Conservation (phyloP, 2,113 vertebrate genomes). For the Melospiza melodia region DNA sequence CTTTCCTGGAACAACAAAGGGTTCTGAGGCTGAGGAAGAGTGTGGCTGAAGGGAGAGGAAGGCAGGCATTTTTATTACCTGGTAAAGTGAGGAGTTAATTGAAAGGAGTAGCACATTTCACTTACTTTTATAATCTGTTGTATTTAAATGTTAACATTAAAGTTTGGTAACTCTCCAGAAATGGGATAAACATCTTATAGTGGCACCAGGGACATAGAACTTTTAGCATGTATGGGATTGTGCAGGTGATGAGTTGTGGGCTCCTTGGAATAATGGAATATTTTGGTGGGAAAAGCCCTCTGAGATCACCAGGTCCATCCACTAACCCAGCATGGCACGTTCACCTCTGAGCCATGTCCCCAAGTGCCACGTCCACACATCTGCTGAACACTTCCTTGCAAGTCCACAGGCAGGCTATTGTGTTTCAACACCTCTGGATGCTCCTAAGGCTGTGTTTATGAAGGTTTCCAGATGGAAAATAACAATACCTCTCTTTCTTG, state of each 20-base stretch:
- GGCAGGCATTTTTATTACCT: background rate
- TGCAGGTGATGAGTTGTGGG: background rate
- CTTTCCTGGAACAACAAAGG: background rate
- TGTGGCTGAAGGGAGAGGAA: background rate
- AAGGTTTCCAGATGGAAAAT: background rate
- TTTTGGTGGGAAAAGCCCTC: background rate
- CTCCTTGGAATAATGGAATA: background rate
- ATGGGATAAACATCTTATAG: background rate
- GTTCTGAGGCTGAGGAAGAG: background rate
- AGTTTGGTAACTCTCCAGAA: background rate
- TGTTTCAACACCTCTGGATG: background rate
- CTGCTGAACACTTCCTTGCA: background rate
- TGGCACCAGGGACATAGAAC: background rate
- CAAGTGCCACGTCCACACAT: background rate
- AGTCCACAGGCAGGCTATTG: background rate
- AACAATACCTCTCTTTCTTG: background rate
- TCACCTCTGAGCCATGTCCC: background rate
- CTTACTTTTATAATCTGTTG: background rate
- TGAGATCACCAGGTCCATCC: no score
- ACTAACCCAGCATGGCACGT: no score
- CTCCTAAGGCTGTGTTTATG: background rate
- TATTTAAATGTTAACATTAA: background rate
- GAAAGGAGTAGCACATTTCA: background rate
- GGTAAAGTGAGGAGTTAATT: background rate
- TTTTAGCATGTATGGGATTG: fast-evolving